These are phyloP conservation scores for Scaptomyza montana DNA, from an alignment of 1,140 invertebrate genomes.

Conservation along the genomic window DNA sequence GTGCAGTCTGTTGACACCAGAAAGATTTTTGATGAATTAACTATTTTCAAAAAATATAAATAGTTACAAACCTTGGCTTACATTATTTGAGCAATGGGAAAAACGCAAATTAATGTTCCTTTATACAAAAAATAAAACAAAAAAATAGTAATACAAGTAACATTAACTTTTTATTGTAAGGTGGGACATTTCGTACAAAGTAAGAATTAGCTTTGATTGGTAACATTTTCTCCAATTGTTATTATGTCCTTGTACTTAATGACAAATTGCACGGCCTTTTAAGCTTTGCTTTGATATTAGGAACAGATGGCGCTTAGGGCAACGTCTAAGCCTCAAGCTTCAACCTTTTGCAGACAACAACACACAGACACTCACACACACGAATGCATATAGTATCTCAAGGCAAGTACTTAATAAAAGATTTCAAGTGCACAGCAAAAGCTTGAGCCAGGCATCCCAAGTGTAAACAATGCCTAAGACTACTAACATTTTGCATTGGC, in stretches of 20 bases:
- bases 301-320: neutral
- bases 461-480: slow-evolving; percentile 52
- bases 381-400: slow-evolving; percentile 2
- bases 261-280: neutral
- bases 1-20: neutral
- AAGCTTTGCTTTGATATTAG: slow-evolving; percentile 20
- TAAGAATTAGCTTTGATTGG: too few relatives aligned
- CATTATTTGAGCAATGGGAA: too few relatives aligned
- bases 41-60: too few relatives aligned
- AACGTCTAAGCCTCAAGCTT: slow-evolving; percentile 2
- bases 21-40: too few relatives aligned
- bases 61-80: too few relatives aligned
- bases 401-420: slow-evolving; percentile 50
- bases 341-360: neutral
- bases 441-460: slow-evolving; percentile 52
- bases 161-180: too few relatives aligned
- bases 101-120: too few relatives aligned
- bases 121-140: too few relatives aligned
- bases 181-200: too few relatives aligned
- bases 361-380: neutral
- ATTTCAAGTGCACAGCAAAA: slow-evolving; percentile 63
- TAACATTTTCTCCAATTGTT: too few relatives aligned
- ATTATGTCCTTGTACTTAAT: neutral
- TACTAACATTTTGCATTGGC: slow-evolving; percentile 59
- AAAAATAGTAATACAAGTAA: too few relatives aligned